Evolutionary conservation across 2,113 vertebrate genomes (phyloP).

Genomic region (Cricetomys ansorgei): DNA sequence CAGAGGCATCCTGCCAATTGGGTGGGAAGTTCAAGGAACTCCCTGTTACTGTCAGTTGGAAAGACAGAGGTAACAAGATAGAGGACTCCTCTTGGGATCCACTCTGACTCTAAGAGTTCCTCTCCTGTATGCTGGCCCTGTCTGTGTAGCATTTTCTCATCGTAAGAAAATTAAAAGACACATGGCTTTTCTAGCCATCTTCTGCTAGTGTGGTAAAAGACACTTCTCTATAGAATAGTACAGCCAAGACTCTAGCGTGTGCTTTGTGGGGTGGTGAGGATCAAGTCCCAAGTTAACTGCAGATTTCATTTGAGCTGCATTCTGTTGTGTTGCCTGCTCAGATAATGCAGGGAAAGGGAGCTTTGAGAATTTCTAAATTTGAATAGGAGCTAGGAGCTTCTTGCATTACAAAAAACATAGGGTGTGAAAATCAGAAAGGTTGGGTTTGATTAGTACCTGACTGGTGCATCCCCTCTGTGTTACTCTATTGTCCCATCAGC

Average conservation of each 20-base stretch:
- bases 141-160: not conserved
- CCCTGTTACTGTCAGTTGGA: not conserved
- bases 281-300: not conserved
- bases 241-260: not conserved
- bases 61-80: not conserved
- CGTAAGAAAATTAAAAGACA: not conserved
- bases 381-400: conserved; percentile 4
- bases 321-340: not conserved
- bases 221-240: not conserved
- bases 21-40: conserved; percentile 43
- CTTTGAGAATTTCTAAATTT: conserved; percentile 17
- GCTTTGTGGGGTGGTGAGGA: not conserved
- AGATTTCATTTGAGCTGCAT: not conserved
- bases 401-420: not conserved
- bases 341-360: conserved; percentile 19
- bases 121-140: not conserved
- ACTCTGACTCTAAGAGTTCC: not conserved
- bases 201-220: not conserved
- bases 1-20: not conserved
- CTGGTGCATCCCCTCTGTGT: not conserved
- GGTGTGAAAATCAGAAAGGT: not conserved
- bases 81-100: not conserved
- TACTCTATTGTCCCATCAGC: not conserved
- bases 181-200: not conserved
- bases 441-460: not conserved